These are phyloP conservation scores for Osmerus eperlanus DNA, from an alignment of 2,113 vertebrate species.

Conservation along the genomic window DNA sequence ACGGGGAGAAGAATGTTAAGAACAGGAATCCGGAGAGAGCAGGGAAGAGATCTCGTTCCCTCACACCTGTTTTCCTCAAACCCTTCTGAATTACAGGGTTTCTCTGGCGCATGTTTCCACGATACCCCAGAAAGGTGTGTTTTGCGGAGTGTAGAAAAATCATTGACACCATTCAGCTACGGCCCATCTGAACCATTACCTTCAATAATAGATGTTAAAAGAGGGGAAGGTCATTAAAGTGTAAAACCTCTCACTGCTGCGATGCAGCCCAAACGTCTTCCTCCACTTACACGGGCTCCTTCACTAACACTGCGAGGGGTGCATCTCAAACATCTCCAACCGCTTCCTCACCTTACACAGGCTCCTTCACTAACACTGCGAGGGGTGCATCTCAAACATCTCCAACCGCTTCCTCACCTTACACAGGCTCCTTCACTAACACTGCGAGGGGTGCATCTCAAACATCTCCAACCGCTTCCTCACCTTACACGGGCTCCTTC, in stretches of 20 bases:
- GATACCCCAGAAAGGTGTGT: conserved; percentile 39
- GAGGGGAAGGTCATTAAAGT: conserved; percentile 68
- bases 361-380: conserved; percentile 7
- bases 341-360: conserved; percentile 10
- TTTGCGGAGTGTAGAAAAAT: conserved; percentile 39
- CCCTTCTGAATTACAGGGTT: conserved; percentile 53
- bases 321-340: conserved; percentile 31
- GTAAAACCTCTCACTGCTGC: conserved; percentile 55
- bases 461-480: conserved; percentile 34
- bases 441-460: conserved; percentile 28
- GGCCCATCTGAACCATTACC: conserved; percentile 47
- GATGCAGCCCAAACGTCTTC: conserved; percentile 24
- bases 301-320: conserved; percentile 21
- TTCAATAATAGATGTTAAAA: conserved; percentile 68
- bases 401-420: conserved; percentile 22
- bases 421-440: not conserved
- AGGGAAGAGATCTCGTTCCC: conserved; percentile 1
- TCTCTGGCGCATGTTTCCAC: conserved; percentile 21
- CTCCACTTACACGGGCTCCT: not conserved
- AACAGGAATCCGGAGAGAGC: conserved; percentile 39
- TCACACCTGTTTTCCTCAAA: conserved; percentile 59
- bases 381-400: conserved; percentile 34
- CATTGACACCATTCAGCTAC: conserved; percentile 44
- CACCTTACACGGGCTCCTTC: not conserved
- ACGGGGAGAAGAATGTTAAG: conserved; percentile 62